Conservation (phyloP, 1,140 invertebrate species). For the Phthorimaea operculella region DNA sequence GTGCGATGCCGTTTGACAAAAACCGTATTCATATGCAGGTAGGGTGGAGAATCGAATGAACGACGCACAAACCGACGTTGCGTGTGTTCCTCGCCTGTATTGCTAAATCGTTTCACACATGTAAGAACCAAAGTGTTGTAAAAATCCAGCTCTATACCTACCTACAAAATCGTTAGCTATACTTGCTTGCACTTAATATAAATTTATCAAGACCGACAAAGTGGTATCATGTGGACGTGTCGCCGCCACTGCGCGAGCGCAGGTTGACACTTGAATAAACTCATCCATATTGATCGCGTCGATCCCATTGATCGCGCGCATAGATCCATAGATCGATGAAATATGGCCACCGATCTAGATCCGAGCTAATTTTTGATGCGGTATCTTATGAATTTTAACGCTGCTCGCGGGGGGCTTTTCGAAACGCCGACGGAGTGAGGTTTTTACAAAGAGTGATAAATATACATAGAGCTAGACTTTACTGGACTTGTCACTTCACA, state of each 20-base stretch:
- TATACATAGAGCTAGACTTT: too few species aligned
- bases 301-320: background rate
- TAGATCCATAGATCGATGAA: background rate
- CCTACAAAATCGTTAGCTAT: too few species aligned
- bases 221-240: background rate
- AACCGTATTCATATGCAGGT: too few species aligned
- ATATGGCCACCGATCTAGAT: background rate
- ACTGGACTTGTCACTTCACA: too few species aligned
- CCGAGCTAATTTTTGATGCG: background rate
- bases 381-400: conserved; percentile 1
- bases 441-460: too few species aligned
- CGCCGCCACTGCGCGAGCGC: background rate
- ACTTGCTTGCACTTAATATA: background rate
- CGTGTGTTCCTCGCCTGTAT: too few species aligned
- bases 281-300: conserved; percentile 1
- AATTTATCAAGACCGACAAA: background rate
- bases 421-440: background rate
- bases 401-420: background rate
- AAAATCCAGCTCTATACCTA: too few species aligned
- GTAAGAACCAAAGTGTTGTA: too few species aligned
- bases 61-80: too few species aligned
- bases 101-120: too few species aligned
- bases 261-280: background rate
- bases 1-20: too few species aligned
- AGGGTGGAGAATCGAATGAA: too few species aligned